phyloP scores from a whole-genome alignment of 2,888 invertebrate genomes.

The Heteropelma amictum region DNA sequence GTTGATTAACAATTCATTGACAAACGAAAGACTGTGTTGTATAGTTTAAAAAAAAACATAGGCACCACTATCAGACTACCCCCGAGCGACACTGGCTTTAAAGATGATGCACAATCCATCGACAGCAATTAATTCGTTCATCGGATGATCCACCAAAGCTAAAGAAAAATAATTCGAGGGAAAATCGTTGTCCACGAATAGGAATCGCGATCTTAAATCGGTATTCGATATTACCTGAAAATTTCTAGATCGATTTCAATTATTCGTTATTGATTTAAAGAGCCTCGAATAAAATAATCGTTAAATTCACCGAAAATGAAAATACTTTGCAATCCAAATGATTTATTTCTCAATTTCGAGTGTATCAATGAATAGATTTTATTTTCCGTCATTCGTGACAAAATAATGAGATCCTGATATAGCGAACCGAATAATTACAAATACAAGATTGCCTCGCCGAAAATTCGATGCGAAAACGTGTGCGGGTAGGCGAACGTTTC shows the following conservation, averaged over 20 bases:
- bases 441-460: conserved; percentile 45
- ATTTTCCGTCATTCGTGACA: too few species aligned
- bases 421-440: neutral
- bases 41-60: conserved; percentile 9
- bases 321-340: too few species aligned
- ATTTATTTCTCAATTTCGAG: too few species aligned
- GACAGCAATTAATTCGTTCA: neutral
- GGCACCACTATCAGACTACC: conserved; percentile 11
- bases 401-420: conserved; percentile 6
- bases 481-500: conserved; percentile 1
- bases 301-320: too few species aligned
- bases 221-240: too few species aligned
- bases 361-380: too few species aligned
- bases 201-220: too few species aligned
- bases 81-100: neutral
- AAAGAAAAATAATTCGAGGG: neutral
- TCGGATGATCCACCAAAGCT: neutral
- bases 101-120: neutral
- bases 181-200: too few species aligned
- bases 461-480: conserved; percentile 14
- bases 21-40: conserved; percentile 34
- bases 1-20: conserved; percentile 25
- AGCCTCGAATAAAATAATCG: too few species aligned
- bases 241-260: too few species aligned
- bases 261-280: too few species aligned